Evolutionary conservation across 2,113 vertebrate genomes (phyloP).

Genomic region (Aleadryas rufinucha): DNA sequence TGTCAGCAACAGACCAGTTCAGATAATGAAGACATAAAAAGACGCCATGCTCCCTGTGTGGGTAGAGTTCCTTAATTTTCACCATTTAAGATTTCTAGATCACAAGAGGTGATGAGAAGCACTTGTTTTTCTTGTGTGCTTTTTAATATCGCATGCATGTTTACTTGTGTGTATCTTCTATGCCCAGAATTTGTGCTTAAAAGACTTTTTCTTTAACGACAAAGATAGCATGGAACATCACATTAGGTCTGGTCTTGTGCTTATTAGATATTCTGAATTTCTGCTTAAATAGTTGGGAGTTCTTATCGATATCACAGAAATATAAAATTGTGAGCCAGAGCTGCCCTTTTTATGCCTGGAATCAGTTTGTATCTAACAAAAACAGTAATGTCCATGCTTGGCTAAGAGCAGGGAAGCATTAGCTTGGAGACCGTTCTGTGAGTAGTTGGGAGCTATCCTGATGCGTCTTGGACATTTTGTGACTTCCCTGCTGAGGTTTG

Average conservation of each 20-base stretch:
- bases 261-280: slow-evolving; percentile 13
- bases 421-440: not conserved
- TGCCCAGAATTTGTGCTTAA: not conserved
- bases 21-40: not conserved
- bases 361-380: not conserved
- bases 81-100: not conserved
- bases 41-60: not conserved
- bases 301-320: not conserved
- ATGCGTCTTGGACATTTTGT: slow-evolving; percentile 1
- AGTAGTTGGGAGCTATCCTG: not conserved
- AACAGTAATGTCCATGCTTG: not conserved
- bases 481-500: not conserved
- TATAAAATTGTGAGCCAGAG: not conserved
- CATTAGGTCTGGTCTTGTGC: not conserved
- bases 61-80: not conserved
- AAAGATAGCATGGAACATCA: not conserved
- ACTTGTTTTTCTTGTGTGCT: not conserved
- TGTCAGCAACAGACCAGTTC: not conserved
- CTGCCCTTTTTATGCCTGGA: not conserved
- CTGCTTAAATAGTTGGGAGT: not conserved
- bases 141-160: not conserved
- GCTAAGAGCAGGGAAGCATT: not conserved
- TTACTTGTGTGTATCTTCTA: not conserved
- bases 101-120: not conserved
- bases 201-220: not conserved